Conservation (phyloP, 2,797 vertebrate species). For the Odontamblyopus rebecca region DNA sequence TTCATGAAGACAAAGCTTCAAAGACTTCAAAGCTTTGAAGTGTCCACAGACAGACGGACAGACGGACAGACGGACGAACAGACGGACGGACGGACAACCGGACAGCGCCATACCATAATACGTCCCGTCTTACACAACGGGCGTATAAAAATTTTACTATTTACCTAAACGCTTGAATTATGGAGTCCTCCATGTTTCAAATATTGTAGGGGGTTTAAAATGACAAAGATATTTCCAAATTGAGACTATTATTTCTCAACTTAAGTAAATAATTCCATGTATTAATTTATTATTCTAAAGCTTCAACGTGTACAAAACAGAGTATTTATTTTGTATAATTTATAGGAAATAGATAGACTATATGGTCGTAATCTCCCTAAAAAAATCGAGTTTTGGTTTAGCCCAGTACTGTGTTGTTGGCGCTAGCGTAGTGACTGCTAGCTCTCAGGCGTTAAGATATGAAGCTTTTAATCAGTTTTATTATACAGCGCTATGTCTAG, state of each 20-base stretch:
- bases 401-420: neutral
- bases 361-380: rapidly evolving
- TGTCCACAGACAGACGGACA: too few species aligned
- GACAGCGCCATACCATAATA: too few species aligned
- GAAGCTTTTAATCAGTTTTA: neutral
- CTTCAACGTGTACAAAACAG: neutral
- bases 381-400: neutral
- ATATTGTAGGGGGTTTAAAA: neutral
- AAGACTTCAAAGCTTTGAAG: too few species aligned
- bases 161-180: neutral
- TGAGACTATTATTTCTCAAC: neutral
- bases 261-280: neutral
- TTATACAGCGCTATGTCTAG: neutral
- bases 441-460: neutral
- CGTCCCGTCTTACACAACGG: too few species aligned
- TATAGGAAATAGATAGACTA: neutral
- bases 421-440: neutral
- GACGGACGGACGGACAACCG: too few species aligned
- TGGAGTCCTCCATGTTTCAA: neutral
- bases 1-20: too few species aligned
- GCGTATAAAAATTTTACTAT: neutral
- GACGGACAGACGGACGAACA: too few species aligned
- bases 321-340: neutral
- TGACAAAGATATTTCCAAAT: neutral
- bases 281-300: neutral